Evolutionary conservation across 2,888 invertebrate genomes (phyloP).

Genomic region (Carabus problematicus): DNA sequence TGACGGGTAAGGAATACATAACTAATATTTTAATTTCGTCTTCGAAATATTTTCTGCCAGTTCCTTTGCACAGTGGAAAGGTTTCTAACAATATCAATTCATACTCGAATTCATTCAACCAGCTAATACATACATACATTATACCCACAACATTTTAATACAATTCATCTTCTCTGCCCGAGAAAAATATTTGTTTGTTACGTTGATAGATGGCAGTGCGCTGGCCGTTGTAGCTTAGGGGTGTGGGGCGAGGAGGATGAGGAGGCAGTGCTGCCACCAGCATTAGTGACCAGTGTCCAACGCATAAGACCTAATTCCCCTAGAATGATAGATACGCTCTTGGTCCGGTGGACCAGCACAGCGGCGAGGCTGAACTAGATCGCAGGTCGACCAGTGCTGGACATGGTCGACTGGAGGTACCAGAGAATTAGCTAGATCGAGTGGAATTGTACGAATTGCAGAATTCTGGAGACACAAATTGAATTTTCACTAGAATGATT

Average conservation of each 20-base stretch:
- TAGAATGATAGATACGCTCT: slow-evolving; percentile 55
- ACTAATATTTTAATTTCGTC: no score
- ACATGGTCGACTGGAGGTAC: slow-evolving; percentile 48
- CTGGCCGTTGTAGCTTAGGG: not conserved
- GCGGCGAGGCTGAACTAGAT: slow-evolving; percentile 33
- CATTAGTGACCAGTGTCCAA: slow-evolving; percentile 56
- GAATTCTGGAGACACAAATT: slow-evolving; percentile 59
- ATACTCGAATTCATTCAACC: no score
- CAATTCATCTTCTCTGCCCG: slow-evolving; percentile 8
- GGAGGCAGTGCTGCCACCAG: slow-evolving; percentile 17
- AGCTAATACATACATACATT: no score
- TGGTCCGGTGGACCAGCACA: slow-evolving; percentile 44
- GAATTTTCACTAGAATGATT: slow-evolving; percentile 58
- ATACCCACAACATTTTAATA: not conserved
- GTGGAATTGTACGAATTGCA: slow-evolving; percentile 56
- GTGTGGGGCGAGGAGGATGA: not conserved
- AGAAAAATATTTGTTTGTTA: no score
- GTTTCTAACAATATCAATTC: no score
- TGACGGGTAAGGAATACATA: no score
- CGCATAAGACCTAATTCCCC: slow-evolving; percentile 52
- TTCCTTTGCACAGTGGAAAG: no score
- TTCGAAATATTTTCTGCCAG: no score
- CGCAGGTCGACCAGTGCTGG: slow-evolving; percentile 10
- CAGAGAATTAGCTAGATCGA: slow-evolving; percentile 57
- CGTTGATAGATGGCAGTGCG: not conserved